Conservation (phyloP, 2,888 invertebrate species). For the Hyppa rectilinea region DNA sequence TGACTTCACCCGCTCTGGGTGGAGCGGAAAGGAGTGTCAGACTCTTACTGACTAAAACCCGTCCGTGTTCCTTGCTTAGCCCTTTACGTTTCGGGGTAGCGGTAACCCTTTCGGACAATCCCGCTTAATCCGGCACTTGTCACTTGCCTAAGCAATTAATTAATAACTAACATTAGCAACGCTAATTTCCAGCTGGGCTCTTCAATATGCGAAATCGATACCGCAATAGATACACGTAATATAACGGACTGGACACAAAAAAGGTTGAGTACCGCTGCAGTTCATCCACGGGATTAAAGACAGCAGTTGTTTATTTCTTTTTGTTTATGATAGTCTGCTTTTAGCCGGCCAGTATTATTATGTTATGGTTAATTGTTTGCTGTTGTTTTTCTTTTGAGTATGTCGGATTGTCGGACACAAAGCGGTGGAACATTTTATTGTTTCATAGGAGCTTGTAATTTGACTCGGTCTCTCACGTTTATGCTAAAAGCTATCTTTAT, state of each 20-base stretch:
- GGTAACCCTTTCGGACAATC: too few relatives aligned
- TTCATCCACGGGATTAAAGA: constrained; percentile 9
- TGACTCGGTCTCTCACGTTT: neutral
- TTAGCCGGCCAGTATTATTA: constrained; percentile 31
- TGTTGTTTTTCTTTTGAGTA: constrained; percentile 26
- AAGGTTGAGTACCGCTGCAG: constrained; percentile 42
- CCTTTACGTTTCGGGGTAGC: too few relatives aligned
- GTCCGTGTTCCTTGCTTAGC: too few relatives aligned
- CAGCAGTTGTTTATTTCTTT: constrained; percentile 31
- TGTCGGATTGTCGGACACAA: constrained; percentile 1
- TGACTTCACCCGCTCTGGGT: too few relatives aligned
- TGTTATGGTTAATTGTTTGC: constrained; percentile 32
- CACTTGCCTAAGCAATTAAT: too few relatives aligned
- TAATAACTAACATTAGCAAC: too few relatives aligned
- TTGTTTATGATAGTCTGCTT: constrained; percentile 24
- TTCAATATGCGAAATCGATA: neutral
- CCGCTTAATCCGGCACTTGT: too few relatives aligned
- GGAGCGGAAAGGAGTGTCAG: too few relatives aligned
- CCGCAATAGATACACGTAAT: constrained; percentile 12
- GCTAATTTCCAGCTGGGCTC: neutral
- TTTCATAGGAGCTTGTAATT: neutral
- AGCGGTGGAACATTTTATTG: neutral
- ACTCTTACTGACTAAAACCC: too few relatives aligned
- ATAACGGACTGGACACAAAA: constrained; percentile 21
- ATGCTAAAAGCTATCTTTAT: constrained; percentile 3